phyloP scores from a whole-genome alignment of 2,797 vertebrate genomes.

The Mus minutoides region DNA sequence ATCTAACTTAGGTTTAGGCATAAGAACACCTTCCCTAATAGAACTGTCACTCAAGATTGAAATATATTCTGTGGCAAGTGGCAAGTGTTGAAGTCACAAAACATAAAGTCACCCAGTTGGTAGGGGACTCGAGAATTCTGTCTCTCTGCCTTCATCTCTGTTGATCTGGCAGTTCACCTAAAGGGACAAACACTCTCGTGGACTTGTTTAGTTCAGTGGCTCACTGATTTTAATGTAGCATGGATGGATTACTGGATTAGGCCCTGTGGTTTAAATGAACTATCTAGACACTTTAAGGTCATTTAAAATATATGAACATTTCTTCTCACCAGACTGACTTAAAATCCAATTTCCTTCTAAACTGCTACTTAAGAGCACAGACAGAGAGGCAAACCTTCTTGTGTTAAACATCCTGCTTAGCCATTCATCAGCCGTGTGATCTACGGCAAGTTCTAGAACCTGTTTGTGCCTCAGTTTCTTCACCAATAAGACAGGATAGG shows the following conservation, averaged over 20 bases:
- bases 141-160: background rate
- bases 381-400: background rate
- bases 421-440: background rate
- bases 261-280: background rate
- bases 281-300: slow-evolving; percentile 12
- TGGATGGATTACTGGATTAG: background rate
- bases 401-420: slow-evolving; percentile 9
- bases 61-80: background rate
- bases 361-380: background rate
- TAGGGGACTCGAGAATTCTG: background rate
- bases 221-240: background rate
- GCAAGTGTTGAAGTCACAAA: slow-evolving; percentile 14
- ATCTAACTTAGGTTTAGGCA: slow-evolving; percentile 55
- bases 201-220: slow-evolving; percentile 10
- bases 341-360: slow-evolving; percentile 37
- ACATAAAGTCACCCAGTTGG: slow-evolving; percentile 17
- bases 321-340: slow-evolving; percentile 17
- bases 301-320: slow-evolving; percentile 44
- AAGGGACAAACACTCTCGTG: background rate
- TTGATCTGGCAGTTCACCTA: background rate
- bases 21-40: slow-evolving; percentile 8
- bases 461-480: slow-evolving; percentile 34
- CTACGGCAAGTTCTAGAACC: background rate
- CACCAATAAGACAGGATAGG: slow-evolving; percentile 12
- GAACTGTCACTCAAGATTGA: slow-evolving; percentile 2